phyloP scores from a whole-genome alignment of 2,888 invertebrate genomes.

The Buathra laborator region DNA sequence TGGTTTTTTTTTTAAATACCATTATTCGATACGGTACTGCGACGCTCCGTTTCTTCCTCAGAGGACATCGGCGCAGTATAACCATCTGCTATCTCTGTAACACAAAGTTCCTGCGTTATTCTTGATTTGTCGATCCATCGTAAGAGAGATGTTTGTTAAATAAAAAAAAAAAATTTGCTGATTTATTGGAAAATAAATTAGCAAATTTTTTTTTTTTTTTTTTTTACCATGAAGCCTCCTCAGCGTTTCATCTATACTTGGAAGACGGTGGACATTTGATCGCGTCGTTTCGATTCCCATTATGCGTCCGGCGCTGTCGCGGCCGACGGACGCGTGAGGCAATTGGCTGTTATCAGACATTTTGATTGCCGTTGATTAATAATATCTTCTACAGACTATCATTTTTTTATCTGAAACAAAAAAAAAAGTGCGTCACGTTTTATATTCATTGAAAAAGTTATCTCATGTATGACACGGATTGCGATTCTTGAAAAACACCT shows the following conservation, averaged over 20 bases:
- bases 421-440: not conserved
- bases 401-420: constrained; percentile 52
- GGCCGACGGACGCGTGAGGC: constrained; percentile 74
- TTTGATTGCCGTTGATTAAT: constrained; percentile 33
- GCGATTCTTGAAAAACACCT: not conserved
- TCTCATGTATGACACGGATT: not conserved
- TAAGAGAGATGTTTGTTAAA: too few species aligned
- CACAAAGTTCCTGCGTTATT: too few species aligned
- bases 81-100: too few species aligned
- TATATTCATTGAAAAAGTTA: not conserved
- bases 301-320: constrained; percentile 77
- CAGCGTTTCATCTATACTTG: constrained; percentile 76
- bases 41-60: constrained; percentile 68
- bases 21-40: constrained; percentile 73
- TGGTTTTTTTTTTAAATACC: constrained; percentile 66
- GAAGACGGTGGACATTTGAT: constrained; percentile 73
- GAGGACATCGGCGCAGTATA: too few species aligned
- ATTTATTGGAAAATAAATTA: too few species aligned
- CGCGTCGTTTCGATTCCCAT: constrained; percentile 73
- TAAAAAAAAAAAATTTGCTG: too few species aligned
- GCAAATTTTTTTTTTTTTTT: too few species aligned
- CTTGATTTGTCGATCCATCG: too few species aligned
- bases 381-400: constrained; percentile 11
- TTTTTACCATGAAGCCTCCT: constrained; percentile 70
- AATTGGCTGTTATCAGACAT: constrained; percentile 80